Base-by-base conservation (phyloP, 2,797 vertebrate species). In the Neoniphon sammara region DNA sequence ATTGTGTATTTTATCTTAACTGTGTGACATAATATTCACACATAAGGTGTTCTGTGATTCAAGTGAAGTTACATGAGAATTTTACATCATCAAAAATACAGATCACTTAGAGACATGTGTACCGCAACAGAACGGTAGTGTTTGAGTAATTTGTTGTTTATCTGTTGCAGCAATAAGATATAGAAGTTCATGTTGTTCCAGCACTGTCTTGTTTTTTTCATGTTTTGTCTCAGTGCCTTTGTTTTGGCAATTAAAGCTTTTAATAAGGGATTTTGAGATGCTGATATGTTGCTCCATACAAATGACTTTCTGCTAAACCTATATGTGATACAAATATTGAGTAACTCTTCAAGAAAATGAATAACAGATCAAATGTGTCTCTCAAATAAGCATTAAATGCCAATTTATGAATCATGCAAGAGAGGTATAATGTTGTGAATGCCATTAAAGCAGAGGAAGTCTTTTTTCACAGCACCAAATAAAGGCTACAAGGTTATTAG, bases 241-340 rank as follows among this genome's bases (percentile, higher is more conserved):
- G 60, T 81, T 85, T 81, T 49, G 70, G 67, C 44, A 83, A 79
- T 70, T 34, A n/a, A 61, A 54, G 34, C 61, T 59, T 58, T 53
- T 17, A 34, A 66, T 55, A 60, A 62, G 60, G 25, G 20, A 10
- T 60, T 77, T 73, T 80, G 58, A 73, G 52, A 61, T 73, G 50
- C 31, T 50, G 66, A 60, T 71, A 85, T 34, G 23, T 70, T 34
- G 75, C 7, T 61, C 31, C 18, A 1, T 50, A 12, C 54, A 61
- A 52, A 46, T 63, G 1, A 59, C 15, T 27, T 55, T 18, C 9
- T 66, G 36, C 4, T 46, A 11, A 59, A 77, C 50, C 11, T 52
- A 61, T 20, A 61, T 44, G n/a, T 44, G 42, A 56, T 15, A 34
- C 58, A 39, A 20, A 12, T 58, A 21, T 25, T 54, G 10, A 14